Base-by-base conservation (phyloP, 2,113 vertebrate species). In the Crocuta crocuta region DNA sequence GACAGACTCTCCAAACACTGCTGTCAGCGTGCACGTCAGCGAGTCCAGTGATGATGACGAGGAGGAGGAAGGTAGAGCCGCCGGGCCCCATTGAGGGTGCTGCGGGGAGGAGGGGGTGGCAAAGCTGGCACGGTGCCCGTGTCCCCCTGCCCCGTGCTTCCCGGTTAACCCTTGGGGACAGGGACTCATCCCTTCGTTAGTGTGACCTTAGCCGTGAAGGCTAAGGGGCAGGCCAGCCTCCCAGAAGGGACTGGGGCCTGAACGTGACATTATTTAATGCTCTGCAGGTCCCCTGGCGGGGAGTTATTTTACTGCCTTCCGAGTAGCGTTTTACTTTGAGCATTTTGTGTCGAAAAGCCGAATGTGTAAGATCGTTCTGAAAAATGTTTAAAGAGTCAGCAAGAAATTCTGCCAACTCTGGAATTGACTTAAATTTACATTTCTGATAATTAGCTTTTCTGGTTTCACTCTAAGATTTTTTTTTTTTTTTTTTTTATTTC, bases 41-140 rank as follows among this genome's bases (percentile, higher is more conserved):
- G 99, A 99, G 98, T 99, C 99, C 98, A 99, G 99, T 50, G 99
- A 99, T 23, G 99, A 99, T 21, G 99, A 99, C 0, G 99, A 99
- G 45, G 99, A 99, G 8, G 99, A 99, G 1, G 99, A 99, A 98
- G 99, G 99, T 99, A 98, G 91, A 91, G 10, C 5, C 1, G 0
- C 48, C 80, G 19, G 13, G 92, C 2, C 95, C 7, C 70, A 65
- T 53, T 81, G 21, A 65, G 3, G 13, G 73, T 90, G 21, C 84
- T 79, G 50, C 6, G 7, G 58, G 58, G 48, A 7, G 48, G 53
- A 85, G 43, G 19, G 68, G 2, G 48, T 79, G 88, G 50, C 78
- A 35, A 3, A 74, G 68, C 4, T 39, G 39, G 39, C 39, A 39
- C 39, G 0, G 76, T 45, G 84, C 35, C 10, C 4, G 8, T 70